Conservation (phyloP, 2,113 vertebrate species). For the Lepus europaeus region DNA sequence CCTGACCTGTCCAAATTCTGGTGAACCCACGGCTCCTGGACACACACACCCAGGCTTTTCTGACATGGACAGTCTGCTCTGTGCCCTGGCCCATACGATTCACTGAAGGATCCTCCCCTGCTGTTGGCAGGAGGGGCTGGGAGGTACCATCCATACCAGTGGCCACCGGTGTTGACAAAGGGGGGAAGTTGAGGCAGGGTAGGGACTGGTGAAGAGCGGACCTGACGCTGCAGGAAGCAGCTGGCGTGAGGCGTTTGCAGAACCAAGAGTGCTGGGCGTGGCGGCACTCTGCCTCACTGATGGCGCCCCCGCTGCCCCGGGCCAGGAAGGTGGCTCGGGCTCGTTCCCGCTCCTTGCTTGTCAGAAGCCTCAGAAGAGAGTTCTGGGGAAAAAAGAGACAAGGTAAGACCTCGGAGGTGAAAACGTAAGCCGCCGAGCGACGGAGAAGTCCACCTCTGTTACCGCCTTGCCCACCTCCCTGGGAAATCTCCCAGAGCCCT, state of each 20-base stretch:
- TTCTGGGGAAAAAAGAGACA: slow-evolving; percentile 88
- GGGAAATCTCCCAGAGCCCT: background rate
- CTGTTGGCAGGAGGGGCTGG: background rate
- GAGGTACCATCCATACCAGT: background rate
- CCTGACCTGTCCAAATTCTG: background rate
- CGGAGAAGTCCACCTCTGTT: background rate
- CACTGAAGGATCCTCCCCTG: background rate
- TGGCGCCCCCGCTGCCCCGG: slow-evolving; percentile 87
- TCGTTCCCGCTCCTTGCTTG: slow-evolving; percentile 92
- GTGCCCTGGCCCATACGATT: background rate
- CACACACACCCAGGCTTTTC: background rate
- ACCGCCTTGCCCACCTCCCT: background rate
- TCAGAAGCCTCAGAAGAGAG: slow-evolving; percentile 93
- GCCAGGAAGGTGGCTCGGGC: slow-evolving; percentile 91
- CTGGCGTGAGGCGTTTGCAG: slow-evolving; percentile 91
- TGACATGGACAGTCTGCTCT: background rate
- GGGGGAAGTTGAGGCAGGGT: fast-evolving
- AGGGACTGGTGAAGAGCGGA: slow-evolving; percentile 61
- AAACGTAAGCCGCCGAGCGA: slow-evolving; percentile 8
- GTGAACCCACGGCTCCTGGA: background rate
- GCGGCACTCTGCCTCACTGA: slow-evolving; percentile 90
- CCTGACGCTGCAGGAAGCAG: slow-evolving; percentile 95
- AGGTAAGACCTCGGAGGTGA: slow-evolving; percentile 1
- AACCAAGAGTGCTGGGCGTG: slow-evolving; percentile 94
- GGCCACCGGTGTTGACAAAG: background rate